Conservation (phyloP, 1,140 invertebrate genomes). For the Drosophila ananassae region DNA sequence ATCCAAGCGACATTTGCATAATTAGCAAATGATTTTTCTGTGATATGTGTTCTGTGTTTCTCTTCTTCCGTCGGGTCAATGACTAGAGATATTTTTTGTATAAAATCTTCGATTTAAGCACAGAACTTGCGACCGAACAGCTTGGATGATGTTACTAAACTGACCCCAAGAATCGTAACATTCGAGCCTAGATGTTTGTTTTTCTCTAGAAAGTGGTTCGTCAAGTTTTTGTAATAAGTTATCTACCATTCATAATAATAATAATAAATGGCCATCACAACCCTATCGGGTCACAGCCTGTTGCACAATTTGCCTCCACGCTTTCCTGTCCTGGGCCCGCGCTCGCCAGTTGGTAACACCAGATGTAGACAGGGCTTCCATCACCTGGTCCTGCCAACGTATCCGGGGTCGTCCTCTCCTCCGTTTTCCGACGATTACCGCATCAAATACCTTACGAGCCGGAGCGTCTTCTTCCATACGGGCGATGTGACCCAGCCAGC, state of each 20-base stretch:
- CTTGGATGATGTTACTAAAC: slow-evolving; percentile 41
- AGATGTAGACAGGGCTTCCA: no score
- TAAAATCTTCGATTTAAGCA: slow-evolving; percentile 2
- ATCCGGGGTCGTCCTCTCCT: no score
- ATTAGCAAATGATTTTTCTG: slow-evolving; percentile 25
- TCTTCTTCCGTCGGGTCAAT: slow-evolving; percentile 47
- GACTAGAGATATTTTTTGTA: slow-evolving; percentile 24
- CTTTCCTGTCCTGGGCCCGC: no score
- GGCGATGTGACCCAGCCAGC: no score
- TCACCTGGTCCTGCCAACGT: no score
- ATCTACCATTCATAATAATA: slow-evolving; percentile 8
- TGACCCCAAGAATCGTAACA: slow-evolving; percentile 32
- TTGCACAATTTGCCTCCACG: no score
- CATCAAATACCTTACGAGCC: no score
- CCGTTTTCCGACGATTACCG: no score
- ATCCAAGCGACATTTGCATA: slow-evolving; percentile 57
- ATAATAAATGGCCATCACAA: no score
- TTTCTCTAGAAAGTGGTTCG: slow-evolving; percentile 21
- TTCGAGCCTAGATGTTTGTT: slow-evolving; percentile 13
- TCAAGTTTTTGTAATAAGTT: slow-evolving; percentile 3
- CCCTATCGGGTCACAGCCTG: no score
- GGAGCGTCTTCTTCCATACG: no score
- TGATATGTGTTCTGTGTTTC: slow-evolving; percentile 10
- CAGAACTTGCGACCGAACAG: slow-evolving; percentile 28
- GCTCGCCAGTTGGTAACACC: no score